Percentiles rank a stretch among this genome's conserved stretches.
Evolutionary conservation across 1,140 invertebrate genomes (phyloP).

Genomic region (Heterodera schachtii): DNA sequence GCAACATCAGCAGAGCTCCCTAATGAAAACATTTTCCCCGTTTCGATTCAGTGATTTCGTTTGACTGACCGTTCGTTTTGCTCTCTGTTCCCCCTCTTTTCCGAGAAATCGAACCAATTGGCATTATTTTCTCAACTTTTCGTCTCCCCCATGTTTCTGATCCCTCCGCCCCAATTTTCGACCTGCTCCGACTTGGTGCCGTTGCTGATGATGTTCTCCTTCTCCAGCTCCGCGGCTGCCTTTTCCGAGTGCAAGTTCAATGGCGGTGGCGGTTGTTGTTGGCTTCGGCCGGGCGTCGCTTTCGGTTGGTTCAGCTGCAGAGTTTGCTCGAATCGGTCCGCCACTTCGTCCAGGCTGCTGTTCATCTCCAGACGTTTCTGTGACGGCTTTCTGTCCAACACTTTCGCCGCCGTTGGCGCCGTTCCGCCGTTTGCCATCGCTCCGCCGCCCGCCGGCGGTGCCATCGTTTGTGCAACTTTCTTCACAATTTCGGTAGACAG

Average conservation of each 20-base stretch:
- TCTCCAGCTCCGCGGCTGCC: constrained; percentile 25
- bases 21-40: too few species aligned
- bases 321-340: constrained; percentile 29
- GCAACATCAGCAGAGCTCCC: too few species aligned
- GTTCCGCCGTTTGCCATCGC: too few species aligned
- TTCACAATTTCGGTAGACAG: background rate
- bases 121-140: too few species aligned
- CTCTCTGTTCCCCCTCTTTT: too few species aligned
- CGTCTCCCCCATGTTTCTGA: too few species aligned
- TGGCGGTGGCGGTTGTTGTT: constrained; percentile 10
- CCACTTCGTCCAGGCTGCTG: constrained; percentile 31
- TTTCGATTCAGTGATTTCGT: too few species aligned
- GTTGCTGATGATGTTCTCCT: constrained; percentile 36
- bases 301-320: constrained; percentile 12
- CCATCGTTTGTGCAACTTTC: background rate
- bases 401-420: constrained; percentile 18
- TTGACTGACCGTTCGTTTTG: too few species aligned
- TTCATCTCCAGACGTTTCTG: constrained; percentile 35
- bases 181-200: background rate
- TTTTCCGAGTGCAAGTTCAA: background rate
- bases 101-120: too few species aligned
- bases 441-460: too few species aligned
- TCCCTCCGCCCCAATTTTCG: constrained; percentile 15
- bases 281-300: background rate
- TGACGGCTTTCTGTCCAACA: constrained; percentile 13